A percentile compares a stretch with the other conserved stretches of the same genome.
These are phyloP conservation scores for Polyploca ridens DNA, from an alignment of 2,888 invertebrate genomes.

Conservation along the genomic window DNA sequence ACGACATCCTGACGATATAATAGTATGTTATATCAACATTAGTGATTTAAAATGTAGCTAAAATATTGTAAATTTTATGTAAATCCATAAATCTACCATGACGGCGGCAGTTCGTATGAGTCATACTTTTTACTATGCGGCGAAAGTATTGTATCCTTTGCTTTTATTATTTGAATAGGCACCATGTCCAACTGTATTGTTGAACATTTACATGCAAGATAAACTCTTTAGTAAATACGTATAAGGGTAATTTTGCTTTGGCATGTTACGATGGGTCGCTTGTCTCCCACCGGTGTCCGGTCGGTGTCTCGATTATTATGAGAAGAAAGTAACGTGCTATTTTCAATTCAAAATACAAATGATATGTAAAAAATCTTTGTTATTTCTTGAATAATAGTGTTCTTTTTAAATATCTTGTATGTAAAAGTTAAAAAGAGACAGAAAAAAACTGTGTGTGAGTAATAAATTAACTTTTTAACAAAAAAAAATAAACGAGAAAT, in stretches of 20 bases:
- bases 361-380: not conserved
- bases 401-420: not conserved
- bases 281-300: not conserved
- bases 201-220: conserved; percentile 17
- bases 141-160: conserved; percentile 45
- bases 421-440: too few species aligned
- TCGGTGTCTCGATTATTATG: not conserved
- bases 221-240: not conserved
- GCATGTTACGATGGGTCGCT: not conserved
- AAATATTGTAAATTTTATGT: not conserved
- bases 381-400: not conserved
- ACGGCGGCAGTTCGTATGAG: not conserved
- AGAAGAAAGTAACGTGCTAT: not conserved
- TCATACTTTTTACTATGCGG: conserved; percentile 45
- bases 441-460: too few species aligned
- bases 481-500: too few species aligned
- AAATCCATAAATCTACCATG: not conserved
- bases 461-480: too few species aligned
- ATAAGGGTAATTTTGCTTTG: not conserved
- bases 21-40: too few species aligned
- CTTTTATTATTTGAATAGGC: conserved; percentile 26
- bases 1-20: not conserved
- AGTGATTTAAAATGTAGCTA: not conserved
- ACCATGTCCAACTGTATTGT: conserved; percentile 4
- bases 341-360: not conserved